These are phyloP conservation scores for Lordiphosa mommai DNA, from an alignment of 1,140 invertebrate species.

Conservation along the genomic window DNA sequence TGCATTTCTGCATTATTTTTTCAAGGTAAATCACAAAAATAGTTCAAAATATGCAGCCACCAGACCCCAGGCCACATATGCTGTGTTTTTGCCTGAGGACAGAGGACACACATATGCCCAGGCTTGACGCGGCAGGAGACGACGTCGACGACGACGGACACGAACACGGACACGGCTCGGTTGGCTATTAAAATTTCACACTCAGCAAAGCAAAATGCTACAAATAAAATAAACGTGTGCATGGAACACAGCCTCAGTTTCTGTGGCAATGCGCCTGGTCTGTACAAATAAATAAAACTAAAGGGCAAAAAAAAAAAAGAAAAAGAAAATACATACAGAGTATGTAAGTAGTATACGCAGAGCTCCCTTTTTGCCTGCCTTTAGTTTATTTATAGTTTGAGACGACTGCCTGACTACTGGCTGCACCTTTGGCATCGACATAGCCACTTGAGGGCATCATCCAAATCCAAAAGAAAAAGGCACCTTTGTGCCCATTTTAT, in stretches of 20 bases:
- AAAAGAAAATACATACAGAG: conserved; percentile 5
- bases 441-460: conserved; percentile 50
- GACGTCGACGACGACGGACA: conserved; percentile 4
- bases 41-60: conserved; percentile 23
- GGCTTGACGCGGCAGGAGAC: conserved; percentile 34
- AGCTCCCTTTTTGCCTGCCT: conserved; percentile 13
- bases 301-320: conserved; percentile 48
- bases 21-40: conserved; percentile 73
- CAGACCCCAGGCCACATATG: conserved; percentile 44
- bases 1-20: conserved; percentile 46
- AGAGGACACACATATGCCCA: conserved; percentile 36
- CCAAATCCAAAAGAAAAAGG: conserved; percentile 23
- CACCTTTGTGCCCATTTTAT: conserved; percentile 57
- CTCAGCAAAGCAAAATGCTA: conserved; percentile 75
- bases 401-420: conserved; percentile 14
- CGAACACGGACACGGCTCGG: conserved; percentile 56
- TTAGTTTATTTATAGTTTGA: conserved; percentile 54
- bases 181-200: conserved; percentile 77
- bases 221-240: conserved; percentile 72
- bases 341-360: too few species aligned
- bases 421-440: conserved; percentile 56
- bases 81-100: conserved; percentile 15
- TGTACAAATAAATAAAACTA: conserved; percentile 70
- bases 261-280: conserved; percentile 33
- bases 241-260: conserved; percentile 7